A percentile compares a stretch with the other conserved stretches of the same genome.
phyloP scores from a whole-genome alignment of 2,888 invertebrate genomes.

The Anoncus sp. region DNA sequence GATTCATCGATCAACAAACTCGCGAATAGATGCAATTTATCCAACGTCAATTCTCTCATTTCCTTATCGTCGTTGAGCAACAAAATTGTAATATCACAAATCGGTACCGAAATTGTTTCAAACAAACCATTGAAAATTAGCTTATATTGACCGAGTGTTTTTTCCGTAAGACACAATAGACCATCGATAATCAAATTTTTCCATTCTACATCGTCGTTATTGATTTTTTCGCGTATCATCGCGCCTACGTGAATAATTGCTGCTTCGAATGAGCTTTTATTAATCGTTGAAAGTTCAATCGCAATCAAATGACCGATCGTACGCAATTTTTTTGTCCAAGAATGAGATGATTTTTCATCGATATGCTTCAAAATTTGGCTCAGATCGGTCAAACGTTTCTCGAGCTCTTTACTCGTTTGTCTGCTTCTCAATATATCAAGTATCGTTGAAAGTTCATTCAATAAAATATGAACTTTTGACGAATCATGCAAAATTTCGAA shows the following conservation, averaged over 20 bases:
- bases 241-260: conserved; percentile 16
- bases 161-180: conserved; percentile 62
- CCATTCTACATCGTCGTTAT: conserved; percentile 65
- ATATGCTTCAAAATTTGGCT: conserved; percentile 3
- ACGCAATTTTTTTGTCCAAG: conserved; percentile 2
- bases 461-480: not conserved
- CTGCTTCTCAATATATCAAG: not conserved
- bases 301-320: conserved; percentile 19
- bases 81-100: conserved; percentile 83
- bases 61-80: conserved; percentile 85
- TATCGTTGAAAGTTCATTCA: not conserved
- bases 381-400: not conserved
- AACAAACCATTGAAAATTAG: conserved; percentile 51
- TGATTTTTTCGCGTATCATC: not conserved
- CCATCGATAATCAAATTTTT: conserved; percentile 70
- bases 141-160: conserved; percentile 58
- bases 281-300: not conserved
- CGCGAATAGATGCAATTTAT: conserved; percentile 51
- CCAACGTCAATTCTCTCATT: conserved; percentile 83
- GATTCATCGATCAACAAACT: not conserved
- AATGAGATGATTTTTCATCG: conserved; percentile 3
- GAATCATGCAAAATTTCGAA: not conserved
- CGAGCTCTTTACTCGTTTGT: not conserved
- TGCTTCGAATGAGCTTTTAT: not conserved
- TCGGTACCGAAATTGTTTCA: conserved; percentile 65